A percentile compares a stretch with the other conserved stretches of the same genome.
Evolutionary conservation across 2,113 vertebrate genomes (phyloP).

Genomic region (Catharus bicknelli): DNA sequence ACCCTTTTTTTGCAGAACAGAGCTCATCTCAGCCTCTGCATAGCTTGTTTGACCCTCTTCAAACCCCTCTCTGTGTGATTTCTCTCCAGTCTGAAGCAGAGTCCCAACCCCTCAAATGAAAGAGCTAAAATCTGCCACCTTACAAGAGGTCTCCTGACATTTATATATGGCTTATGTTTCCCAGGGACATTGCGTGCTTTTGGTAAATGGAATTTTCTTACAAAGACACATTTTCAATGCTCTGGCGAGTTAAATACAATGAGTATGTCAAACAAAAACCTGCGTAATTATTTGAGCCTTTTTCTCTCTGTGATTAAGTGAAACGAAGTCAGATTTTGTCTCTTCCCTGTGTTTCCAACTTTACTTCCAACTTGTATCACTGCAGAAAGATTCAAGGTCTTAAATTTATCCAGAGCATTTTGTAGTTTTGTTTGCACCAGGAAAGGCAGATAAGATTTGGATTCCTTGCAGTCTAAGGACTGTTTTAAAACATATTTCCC

Average conservation of each 20-base stretch:
- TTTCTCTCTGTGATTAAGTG: background rate
- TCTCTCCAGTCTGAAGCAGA: background rate
- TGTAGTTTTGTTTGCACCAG: background rate
- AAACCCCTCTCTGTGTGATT: background rate
- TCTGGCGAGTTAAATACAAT: background rate
- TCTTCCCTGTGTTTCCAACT: background rate
- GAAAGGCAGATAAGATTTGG: background rate
- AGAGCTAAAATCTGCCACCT: background rate
- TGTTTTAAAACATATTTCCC: background rate
- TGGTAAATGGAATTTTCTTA: constrained; percentile 3
- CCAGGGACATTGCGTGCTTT: background rate
- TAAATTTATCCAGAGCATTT: background rate
- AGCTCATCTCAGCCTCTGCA: background rate
- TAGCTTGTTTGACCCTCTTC: background rate
- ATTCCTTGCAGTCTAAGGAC: background rate
- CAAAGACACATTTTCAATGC: background rate
- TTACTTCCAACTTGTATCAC: background rate
- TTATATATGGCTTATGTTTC: background rate
- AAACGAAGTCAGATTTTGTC: background rate
- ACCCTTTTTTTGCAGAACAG: background rate
- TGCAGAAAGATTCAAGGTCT: background rate
- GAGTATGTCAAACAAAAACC: background rate
- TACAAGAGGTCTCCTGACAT: background rate
- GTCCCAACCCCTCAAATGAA: background rate
- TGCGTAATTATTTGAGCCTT: background rate